Evolutionary conservation across 2,888 invertebrate genomes (phyloP).

Genomic region (Parnassius apollo): DNA sequence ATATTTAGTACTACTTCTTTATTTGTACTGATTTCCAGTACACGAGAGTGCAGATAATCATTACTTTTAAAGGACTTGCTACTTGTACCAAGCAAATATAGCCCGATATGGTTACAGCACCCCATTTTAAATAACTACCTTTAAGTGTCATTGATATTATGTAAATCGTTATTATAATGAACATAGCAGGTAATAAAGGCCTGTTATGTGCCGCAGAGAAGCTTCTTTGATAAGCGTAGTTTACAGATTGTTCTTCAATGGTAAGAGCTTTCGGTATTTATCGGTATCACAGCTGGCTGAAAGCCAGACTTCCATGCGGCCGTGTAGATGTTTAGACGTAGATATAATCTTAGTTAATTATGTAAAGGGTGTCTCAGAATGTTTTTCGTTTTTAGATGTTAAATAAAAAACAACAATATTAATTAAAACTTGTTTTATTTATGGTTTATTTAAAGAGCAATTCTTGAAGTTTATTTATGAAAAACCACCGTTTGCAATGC

Average conservation of each 20-base stretch:
- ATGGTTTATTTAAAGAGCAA: too few species aligned
- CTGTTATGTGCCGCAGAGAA: neutral
- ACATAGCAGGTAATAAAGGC: neutral
- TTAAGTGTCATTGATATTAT: neutral
- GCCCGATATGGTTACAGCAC: neutral
- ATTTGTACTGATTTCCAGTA: too few species aligned
- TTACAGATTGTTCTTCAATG: constrained; percentile 2
- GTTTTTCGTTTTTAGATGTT: too few species aligned
- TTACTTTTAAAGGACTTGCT: neutral
- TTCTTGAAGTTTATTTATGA: too few species aligned
- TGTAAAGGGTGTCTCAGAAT: too few species aligned
- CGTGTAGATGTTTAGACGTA: neutral
- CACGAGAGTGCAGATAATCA: neutral
- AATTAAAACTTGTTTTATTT: too few species aligned
- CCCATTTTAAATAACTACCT: neutral
- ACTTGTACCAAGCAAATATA: neutral
- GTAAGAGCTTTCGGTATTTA: neutral
- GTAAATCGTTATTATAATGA: neutral
- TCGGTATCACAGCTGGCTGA: constrained; percentile 8
- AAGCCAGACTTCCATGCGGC: constrained; percentile 5
- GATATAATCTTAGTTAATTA: neutral
- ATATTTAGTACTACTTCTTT: too few species aligned
- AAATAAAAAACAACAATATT: too few species aligned
- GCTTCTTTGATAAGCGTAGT: constrained; percentile 7
- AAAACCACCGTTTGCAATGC: too few species aligned